These are phyloP conservation scores for Rhyacophila evoluta DNA, from an alignment of 2,888 invertebrate genomes.

Conservation along the genomic window DNA sequence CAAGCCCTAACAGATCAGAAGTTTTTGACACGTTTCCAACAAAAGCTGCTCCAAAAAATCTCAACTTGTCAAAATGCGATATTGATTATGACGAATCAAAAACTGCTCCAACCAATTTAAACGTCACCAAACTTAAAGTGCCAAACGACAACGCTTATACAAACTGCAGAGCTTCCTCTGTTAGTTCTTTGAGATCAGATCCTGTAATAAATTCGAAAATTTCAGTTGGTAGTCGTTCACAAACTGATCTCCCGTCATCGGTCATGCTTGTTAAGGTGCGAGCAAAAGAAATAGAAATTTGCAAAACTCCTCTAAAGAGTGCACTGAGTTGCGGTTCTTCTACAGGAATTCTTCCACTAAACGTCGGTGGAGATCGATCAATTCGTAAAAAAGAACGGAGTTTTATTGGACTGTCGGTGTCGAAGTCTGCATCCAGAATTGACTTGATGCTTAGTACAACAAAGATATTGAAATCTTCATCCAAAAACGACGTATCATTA, in stretches of 20 bases:
- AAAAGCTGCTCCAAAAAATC: constrained; percentile 50
- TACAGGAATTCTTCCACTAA: neutral
- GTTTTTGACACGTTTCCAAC: constrained; percentile 52
- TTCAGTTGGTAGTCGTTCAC: constrained; percentile 35
- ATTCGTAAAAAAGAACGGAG: constrained; percentile 62
- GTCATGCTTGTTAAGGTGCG: constrained; percentile 49
- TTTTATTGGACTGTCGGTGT: constrained; percentile 56
- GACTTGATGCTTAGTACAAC: constrained; percentile 52
- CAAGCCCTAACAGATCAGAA: constrained; percentile 45
- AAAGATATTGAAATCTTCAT: constrained; percentile 58
- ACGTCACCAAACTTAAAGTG: neutral
- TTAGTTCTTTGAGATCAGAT: neutral
- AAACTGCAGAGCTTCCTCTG: constrained; percentile 25
- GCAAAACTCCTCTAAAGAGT: constrained; percentile 51
- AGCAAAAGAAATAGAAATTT: constrained; percentile 52
- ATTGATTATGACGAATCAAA: constrained; percentile 48
- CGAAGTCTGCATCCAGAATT: constrained; percentile 57
- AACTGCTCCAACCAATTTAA: neutral
- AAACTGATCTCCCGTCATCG: constrained; percentile 41
- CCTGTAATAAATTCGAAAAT: neutral
- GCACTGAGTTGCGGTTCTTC: constrained; percentile 44
- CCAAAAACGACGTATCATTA: constrained; percentile 66
- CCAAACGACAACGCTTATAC: neutral
- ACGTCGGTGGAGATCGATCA: constrained; percentile 37
- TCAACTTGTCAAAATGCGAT: constrained; percentile 54